Base-by-base conservation (phyloP, 2,888 invertebrate species). In the Vandiemenella viatica region DNA sequence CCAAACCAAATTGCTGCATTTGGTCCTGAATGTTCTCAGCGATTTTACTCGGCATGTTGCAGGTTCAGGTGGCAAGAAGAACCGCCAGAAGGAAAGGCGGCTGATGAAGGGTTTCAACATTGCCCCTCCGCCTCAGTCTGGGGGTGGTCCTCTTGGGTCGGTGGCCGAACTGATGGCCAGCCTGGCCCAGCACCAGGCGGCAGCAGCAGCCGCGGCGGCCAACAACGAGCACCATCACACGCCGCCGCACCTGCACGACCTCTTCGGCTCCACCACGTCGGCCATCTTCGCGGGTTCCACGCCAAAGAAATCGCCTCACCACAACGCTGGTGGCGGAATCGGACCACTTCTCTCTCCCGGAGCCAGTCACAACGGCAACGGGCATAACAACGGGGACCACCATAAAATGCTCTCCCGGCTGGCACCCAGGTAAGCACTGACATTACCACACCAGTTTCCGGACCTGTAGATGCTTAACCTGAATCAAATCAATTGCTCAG, bases 91-190 rank as follows among this genome's bases (percentile, higher is more conserved):
- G 67, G 92, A 92, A 66, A 77, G 92, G 0, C 77, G 92, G 1
- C 71, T 92, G 49, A 90, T 92, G 89, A 92, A 92, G 67, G 91
- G 88, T 15, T 91, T 92, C 74, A 90, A 92, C 70, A 89, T 90
- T 57, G 84, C 81, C 15, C 82, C 85, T 23, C 78, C 79, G 23
- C 77, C 80, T 1, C 75, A 75, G 15, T 70, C 73, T 15, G 55
- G 59, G 43, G 58, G 58, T 40, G 56, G 57, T 32, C 56, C 55
- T 38, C 53, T 56, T 10, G 51, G 54, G 15, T 56, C 56, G 1
- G 57, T 56, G 10, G 58, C 55, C 17, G 57, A 45, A 67, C 69
- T 50, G 71, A 75, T 51, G 63, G 54, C 52, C 15, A 76, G 77
- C 61, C 75, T 70, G 50, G 58, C 50, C 22, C 50, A 49, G 17